Conservation (phyloP, 2,797 vertebrate species). For the Tinamus major region DNA sequence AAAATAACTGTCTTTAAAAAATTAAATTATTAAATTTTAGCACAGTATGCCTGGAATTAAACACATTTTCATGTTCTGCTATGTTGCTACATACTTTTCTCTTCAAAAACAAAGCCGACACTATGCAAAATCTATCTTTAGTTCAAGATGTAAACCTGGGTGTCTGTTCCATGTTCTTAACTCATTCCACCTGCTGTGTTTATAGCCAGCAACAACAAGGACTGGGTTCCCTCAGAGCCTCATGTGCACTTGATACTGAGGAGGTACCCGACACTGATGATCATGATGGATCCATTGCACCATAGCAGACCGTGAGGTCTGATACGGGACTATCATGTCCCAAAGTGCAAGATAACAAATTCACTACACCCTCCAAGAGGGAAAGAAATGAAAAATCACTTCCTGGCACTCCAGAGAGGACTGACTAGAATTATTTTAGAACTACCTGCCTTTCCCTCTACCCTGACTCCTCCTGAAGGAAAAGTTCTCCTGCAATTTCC, state of each 20-base stretch:
- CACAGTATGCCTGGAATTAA: conserved; percentile 7
- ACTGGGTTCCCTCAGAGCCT: neutral
- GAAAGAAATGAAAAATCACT: neutral
- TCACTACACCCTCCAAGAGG: neutral
- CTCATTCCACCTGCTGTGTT: neutral
- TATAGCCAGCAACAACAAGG: neutral
- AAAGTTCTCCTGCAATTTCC: neutral
- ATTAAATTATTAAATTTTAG: neutral
- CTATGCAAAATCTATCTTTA: neutral
- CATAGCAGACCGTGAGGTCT: neutral
- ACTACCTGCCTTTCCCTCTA: rapidly evolving
- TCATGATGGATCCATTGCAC: neutral
- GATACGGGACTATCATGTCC: neutral
- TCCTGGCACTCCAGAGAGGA: neutral
- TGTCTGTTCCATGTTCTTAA: neutral
- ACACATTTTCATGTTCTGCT: neutral
- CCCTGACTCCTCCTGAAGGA: neutral
- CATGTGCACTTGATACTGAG: rapidly evolving
- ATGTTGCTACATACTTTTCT: neutral
- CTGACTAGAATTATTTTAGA: rapidly evolving
- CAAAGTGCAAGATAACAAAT: neutral
- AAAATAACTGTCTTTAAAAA: conserved; percentile 61
- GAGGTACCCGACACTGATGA: neutral
- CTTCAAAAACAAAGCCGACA: neutral
- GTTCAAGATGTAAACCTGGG: neutral